phyloP scores from a whole-genome alignment of 2,113 vertebrate genomes.

The Mesoclemmys tuberculata region DNA sequence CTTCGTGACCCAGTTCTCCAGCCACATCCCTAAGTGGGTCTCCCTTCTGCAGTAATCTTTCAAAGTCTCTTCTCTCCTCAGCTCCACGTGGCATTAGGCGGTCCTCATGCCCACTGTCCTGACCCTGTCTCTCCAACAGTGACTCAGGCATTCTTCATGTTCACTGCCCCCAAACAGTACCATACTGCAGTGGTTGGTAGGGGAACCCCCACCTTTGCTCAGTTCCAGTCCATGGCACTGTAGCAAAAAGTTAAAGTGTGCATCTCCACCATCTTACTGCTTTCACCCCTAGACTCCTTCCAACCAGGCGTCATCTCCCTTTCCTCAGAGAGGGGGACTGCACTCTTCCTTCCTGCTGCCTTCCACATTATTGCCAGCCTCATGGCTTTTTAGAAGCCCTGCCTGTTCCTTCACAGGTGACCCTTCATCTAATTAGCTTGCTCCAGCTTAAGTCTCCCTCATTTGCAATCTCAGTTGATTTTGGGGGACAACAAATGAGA shows the following conservation, averaged over 20 bases:
- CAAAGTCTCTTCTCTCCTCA: background rate
- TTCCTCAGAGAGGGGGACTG: background rate
- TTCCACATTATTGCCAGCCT: background rate
- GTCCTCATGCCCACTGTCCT: background rate
- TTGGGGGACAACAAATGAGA: no score
- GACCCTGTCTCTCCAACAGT: background rate
- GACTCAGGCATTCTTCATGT: background rate
- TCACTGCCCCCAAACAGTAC: background rate
- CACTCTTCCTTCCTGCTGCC: background rate
- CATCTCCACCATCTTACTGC: background rate
- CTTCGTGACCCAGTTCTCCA: background rate
- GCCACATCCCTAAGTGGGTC: background rate
- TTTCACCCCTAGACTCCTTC: background rate
- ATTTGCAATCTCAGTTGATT: background rate
- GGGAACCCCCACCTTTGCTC: no score
- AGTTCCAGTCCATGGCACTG: no score
- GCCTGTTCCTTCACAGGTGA: background rate
- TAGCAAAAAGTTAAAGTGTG: no score
- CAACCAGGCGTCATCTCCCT: background rate
- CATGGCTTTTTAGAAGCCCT: background rate
- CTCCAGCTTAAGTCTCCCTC: background rate
- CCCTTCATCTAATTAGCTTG: background rate
- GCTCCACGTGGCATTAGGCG: no score
- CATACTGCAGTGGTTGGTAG: background rate
- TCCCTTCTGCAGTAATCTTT: background rate